Conservation (phyloP, 2,888 invertebrate species). For the Therioaphis trifolii region DNA sequence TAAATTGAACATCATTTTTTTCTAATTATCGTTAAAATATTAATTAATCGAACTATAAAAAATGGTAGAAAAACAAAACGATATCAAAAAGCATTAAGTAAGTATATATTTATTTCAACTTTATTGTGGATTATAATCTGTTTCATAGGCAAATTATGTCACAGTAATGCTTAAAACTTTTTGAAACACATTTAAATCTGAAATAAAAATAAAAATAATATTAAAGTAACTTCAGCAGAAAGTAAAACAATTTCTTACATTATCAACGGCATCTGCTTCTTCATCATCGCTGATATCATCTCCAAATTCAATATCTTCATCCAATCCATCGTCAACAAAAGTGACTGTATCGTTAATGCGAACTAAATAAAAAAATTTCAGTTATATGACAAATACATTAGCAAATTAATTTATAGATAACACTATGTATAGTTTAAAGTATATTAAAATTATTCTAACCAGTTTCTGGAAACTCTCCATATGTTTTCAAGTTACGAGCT, state of each 20-base stretch:
- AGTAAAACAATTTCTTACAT: slow-evolving; percentile 66
- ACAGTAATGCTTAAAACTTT: neutral
- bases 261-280: slow-evolving; percentile 75
- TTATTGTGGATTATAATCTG: slow-evolving; percentile 27
- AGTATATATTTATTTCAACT: slow-evolving; percentile 52
- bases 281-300: slow-evolving; percentile 93
- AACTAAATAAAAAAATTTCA: slow-evolving; percentile 70
- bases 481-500: slow-evolving; percentile 97
- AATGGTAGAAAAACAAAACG: slow-evolving; percentile 26
- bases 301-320: slow-evolving; percentile 96
- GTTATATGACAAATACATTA: neutral
- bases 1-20: too few relatives aligned
- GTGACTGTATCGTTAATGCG: slow-evolving; percentile 97
- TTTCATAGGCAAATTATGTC: slow-evolving; percentile 15
- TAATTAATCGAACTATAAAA: neutral
- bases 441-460: slow-evolving; percentile 68
- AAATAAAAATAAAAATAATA: slow-evolving; percentile 11
- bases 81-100: slow-evolving; percentile 39
- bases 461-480: slow-evolving; percentile 98
- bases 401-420: slow-evolving; percentile 19
- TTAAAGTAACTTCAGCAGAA: neutral
- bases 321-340: slow-evolving; percentile 93
- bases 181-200: slow-evolving; percentile 50
- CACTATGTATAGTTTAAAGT: slow-evolving; percentile 10
- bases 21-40: too few relatives aligned